Conservation (phyloP, 2,113 vertebrate genomes). For the Nesoenas mayeri region DNA sequence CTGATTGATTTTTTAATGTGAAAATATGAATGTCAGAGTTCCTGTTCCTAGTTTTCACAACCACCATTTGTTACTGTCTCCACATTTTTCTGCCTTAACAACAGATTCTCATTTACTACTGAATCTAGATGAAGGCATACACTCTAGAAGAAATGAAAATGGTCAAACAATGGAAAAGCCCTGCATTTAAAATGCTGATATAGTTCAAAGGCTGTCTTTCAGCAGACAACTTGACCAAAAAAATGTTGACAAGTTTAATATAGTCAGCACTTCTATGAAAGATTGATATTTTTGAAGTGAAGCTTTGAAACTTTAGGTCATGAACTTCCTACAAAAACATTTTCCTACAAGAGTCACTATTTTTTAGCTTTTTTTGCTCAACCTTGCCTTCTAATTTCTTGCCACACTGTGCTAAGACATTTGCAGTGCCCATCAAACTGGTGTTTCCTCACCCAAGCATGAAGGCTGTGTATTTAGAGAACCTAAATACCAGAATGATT, state of each 20-base stretch:
- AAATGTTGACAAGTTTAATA: constrained; percentile 9
- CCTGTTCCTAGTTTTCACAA: not conserved
- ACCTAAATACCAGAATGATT: not conserved
- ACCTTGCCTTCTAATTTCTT: not conserved
- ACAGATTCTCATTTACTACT: not conserved
- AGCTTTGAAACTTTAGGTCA: constrained; percentile 12
- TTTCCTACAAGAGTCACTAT: not conserved
- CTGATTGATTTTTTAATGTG: not conserved
- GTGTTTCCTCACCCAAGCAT: fast-evolving
- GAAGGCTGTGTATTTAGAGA: not conserved
- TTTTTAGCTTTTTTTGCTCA: not conserved
- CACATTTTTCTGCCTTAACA: not conserved
- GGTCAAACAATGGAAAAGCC: not conserved
- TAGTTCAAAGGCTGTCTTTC: not conserved
- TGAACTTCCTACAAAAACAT: not conserved
- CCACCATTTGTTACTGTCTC: not conserved
- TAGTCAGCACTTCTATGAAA: not conserved
- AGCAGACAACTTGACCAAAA: not conserved
- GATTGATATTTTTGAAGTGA: constrained; percentile 20
- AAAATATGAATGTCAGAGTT: not conserved
- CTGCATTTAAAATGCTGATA: not conserved
- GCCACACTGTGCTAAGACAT: not conserved
- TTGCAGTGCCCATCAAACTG: not conserved
- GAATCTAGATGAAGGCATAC: not conserved
- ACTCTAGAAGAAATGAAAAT: not conserved